Evolutionary conservation across 2,888 invertebrate genomes (phyloP).

Genomic region (Spodoptera picta): DNA sequence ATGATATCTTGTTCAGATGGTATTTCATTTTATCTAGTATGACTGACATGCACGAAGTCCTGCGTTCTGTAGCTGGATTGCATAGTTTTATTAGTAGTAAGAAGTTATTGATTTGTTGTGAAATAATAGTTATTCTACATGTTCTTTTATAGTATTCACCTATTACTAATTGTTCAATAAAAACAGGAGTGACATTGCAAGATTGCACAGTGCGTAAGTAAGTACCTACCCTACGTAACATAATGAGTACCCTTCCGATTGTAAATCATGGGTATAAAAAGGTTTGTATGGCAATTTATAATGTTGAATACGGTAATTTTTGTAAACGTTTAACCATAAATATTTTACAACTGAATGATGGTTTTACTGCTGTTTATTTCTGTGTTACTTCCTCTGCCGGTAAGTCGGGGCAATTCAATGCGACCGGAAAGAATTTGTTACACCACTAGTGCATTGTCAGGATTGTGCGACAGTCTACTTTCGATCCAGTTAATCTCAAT

Average conservation of each 20-base stretch:
- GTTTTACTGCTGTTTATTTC: conserved; percentile 68
- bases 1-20: conserved; percentile 23
- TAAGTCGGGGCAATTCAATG: conserved; percentile 60
- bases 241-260: conserved; percentile 50
- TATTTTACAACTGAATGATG: conserved; percentile 74
- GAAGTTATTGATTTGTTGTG: too few species aligned
- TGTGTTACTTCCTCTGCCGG: conserved; percentile 71
- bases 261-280: conserved; percentile 67
- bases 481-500: conserved; percentile 48
- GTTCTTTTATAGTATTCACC: too few species aligned
- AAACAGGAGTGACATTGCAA: conserved; percentile 7
- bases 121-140: too few species aligned
- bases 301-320: conserved; percentile 68
- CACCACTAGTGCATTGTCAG: conserved; percentile 60
- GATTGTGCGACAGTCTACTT: conserved; percentile 45
- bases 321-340: conserved; percentile 68
- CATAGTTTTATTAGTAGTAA: too few species aligned
- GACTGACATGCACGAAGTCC: too few species aligned
- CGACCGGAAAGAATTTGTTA: conserved; percentile 77
- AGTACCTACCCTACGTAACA: conserved; percentile 9
- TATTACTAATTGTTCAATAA: too few species aligned
- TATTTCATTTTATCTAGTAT: conserved; percentile 26
- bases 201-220: conserved; percentile 7
- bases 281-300: conserved; percentile 71
- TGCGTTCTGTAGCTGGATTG: too few species aligned